Evolutionary conservation across 2,797 vertebrate species (phyloP).

Genomic region (Tapirus indicus): DNA sequence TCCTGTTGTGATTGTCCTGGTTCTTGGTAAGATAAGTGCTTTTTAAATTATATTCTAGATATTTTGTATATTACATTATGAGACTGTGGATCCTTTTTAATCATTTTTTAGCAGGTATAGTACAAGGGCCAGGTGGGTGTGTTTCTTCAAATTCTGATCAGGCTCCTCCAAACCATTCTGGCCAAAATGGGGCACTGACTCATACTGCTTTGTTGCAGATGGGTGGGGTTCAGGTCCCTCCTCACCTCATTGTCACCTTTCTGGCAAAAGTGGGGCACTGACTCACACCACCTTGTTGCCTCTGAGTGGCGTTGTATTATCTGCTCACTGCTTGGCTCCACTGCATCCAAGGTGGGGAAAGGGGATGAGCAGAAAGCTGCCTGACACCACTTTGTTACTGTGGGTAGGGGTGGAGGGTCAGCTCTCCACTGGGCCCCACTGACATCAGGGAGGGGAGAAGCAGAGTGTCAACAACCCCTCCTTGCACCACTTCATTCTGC

Average conservation of each 20-base stretch:
- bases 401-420: no score
- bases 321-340: not conserved
- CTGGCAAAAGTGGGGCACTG: not conserved
- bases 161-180: not conserved
- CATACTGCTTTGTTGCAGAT: constrained; percentile 6
- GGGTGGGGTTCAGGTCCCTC: constrained; percentile 34
- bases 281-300: not conserved
- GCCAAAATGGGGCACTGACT: constrained; percentile 12
- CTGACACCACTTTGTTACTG: not conserved
- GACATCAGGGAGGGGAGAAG: not conserved
- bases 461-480: not conserved
- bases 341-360: not conserved
- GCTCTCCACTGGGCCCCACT: not conserved
- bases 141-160: constrained; percentile 12
- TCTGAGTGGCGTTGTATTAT: not conserved
- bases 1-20: not conserved
- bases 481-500: not conserved
- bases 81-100: not conserved
- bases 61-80: not conserved
- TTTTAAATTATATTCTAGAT: not conserved
- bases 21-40: not conserved
- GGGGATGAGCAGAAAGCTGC: not conserved
- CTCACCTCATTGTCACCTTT: constrained; percentile 11
- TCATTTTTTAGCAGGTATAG: not conserved
- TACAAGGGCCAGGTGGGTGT: not conserved